Base-by-base conservation (phyloP, 2,113 vertebrate species). In the Indicator indicator region DNA sequence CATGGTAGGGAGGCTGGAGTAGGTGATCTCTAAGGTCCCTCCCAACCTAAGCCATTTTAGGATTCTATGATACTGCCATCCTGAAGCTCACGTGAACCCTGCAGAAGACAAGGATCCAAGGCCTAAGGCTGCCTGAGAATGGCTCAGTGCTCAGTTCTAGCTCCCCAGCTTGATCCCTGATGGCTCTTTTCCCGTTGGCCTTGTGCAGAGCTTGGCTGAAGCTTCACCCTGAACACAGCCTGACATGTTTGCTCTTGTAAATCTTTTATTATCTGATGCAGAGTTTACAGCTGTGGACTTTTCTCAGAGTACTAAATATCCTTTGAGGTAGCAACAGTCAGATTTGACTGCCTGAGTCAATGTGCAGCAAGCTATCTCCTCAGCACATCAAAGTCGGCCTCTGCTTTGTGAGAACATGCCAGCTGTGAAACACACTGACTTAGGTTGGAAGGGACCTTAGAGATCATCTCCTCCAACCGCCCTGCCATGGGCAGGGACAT, bases 301-400 rank as follows among this genome's bases (percentile, higher is more conserved):
- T 74, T 93, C 21, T 91, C 67, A 90, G 89, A 64, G 86, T 40
- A 74, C 70, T 95, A 95, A 94, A 94, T 89, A 95, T 67, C 83
- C 83, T 50, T 70, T 30, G 86, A 92, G 88, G 87, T 73, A 92
- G 72, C 69, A 78, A 13, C 24, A 89, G 78, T 17, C 83, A 86
- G 86, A 90, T 86, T 89, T 95, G 84, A 33, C 75, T 86, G 50
- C 84, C 52, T 9, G 70, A 90, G 90, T 60, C 70, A 48, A 92
- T 83, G 36, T 81, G 73, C 85, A 90, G 62, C 7, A 12, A 70
- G 33, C 44, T 95, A 83, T 86, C 86, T 94, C 58, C 76, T 65
- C 23, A 77, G 62, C 65, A 78, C 21, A 78, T 74, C 85, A 78
- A 78, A 73, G 81, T 46, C 59, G 77, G 78, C 15, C 62, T 82